Percentiles rank a stretch among this genome's conserved stretches.
These are phyloP conservation scores for Acleris emargana DNA, from an alignment of 2,888 invertebrate species.

Conservation along the genomic window DNA sequence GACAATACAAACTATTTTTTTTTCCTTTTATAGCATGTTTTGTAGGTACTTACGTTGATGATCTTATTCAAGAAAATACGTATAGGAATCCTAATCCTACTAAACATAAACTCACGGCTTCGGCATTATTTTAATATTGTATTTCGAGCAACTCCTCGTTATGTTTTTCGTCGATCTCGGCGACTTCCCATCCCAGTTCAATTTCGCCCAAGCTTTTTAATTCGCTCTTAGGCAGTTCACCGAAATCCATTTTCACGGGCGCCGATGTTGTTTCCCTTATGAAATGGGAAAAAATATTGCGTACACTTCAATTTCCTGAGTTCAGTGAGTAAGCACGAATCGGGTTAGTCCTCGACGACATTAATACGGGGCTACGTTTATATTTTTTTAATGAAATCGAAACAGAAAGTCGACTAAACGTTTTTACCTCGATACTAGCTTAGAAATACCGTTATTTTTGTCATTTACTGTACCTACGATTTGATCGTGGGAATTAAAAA, in stretches of 20 bases:
- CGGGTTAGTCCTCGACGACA: conserved; percentile 11
- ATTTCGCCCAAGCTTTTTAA: conserved; percentile 24
- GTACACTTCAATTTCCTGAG: conserved; percentile 28
- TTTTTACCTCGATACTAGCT: neutral
- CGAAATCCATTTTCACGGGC: conserved; percentile 26
- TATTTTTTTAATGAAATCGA: neutral
- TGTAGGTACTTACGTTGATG: too few relatives aligned
- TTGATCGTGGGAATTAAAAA: neutral
- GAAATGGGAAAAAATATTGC: conserved; percentile 29
- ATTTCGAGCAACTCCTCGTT: conserved; percentile 7
- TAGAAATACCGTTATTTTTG: too few relatives aligned
- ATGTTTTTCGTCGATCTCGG: neutral
- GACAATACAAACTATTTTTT: too few relatives aligned
- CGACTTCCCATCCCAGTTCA: neutral
- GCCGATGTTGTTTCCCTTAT: conserved; percentile 30
- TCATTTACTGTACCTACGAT: neutral
- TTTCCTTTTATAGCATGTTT: too few relatives aligned
- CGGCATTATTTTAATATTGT: neutral
- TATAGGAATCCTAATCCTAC: too few relatives aligned
- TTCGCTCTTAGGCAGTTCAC: conserved; percentile 29
- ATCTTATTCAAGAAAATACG: too few relatives aligned
- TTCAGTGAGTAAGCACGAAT: conserved; percentile 20
- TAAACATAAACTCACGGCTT: too few relatives aligned
- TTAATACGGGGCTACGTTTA: conserved; percentile 1
- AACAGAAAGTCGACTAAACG: too few relatives aligned